phyloP scores from a whole-genome alignment of 2,797 vertebrate genomes.

The Acropternis orthonyx region DNA sequence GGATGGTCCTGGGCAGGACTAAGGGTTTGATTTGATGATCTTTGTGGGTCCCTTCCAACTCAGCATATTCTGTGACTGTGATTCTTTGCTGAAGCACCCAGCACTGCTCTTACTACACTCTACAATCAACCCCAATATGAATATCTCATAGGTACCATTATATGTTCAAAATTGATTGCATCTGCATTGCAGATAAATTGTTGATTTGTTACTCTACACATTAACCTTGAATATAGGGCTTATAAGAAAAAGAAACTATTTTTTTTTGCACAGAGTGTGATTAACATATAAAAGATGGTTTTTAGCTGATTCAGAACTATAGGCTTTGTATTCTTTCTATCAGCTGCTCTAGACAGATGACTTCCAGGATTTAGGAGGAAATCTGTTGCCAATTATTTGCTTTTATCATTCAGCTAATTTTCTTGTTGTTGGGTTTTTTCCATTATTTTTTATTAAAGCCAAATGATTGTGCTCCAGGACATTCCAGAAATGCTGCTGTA shows the following conservation, averaged over 20 bases:
- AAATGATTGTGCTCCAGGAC: conserved; percentile 49
- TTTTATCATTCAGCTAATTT: conserved; percentile 46
- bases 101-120: not conserved
- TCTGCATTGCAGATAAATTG: not conserved
- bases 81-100: not conserved
- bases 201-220: not conserved
- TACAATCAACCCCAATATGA: not conserved
- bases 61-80: not conserved
- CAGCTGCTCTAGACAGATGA: not conserved
- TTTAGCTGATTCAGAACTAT: not conserved
- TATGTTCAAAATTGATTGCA: not conserved
- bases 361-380: conserved; percentile 11
- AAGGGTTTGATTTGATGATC: not conserved
- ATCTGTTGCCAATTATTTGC: conserved; percentile 41
- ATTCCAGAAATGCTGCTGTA: conserved; percentile 48
- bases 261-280: not conserved
- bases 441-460: conserved; percentile 39
- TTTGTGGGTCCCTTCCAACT: not conserved
- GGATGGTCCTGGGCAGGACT: too few relatives aligned
- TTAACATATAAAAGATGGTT: not conserved
- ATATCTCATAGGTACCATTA: not conserved
- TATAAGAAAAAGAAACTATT: not conserved
- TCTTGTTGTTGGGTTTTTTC: not conserved
- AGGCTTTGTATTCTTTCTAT: not conserved
- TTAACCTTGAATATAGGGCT: not conserved